Evolutionary conservation across 2,113 vertebrate species (phyloP).

Genomic region (Melanostigma gelatinosum): DNA sequence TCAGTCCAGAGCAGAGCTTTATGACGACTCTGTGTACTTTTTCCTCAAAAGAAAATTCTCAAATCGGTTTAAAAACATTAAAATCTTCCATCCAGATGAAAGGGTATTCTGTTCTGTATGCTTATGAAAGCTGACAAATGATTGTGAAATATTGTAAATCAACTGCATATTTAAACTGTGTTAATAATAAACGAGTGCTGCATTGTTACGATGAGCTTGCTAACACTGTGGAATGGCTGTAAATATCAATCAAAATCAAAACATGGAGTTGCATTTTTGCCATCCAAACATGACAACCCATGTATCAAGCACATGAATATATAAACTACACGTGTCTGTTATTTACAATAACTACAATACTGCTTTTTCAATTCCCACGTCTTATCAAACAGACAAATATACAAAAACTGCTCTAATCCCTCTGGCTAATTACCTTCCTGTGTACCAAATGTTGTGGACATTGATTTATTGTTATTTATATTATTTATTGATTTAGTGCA

Average conservation of each 20-base stretch:
- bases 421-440: conserved; percentile 34
- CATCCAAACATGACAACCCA: background rate
- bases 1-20: background rate
- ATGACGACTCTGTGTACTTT: background rate
- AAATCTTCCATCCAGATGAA: conserved; percentile 6
- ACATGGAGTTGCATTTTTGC: background rate
- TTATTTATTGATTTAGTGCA: too few relatives aligned
- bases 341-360: background rate
- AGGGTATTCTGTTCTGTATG: background rate
- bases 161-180: conserved; percentile 21
- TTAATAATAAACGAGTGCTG: conserved; percentile 9
- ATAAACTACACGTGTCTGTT: conserved; percentile 3
- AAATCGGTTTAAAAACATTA: background rate
- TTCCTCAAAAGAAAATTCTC: background rate
- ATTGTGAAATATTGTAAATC: conserved; percentile 25
- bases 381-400: conserved; percentile 40
- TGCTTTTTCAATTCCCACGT: conserved; percentile 2
- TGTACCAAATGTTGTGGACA: conserved; percentile 7
- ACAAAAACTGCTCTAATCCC: conserved; percentile 43
- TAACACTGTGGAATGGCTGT: background rate
- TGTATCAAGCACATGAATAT: background rate
- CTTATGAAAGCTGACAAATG: conserved; percentile 18
- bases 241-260: conserved; percentile 6
- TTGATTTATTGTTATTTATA: too few relatives aligned
- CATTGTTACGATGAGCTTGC: background rate